Conservation (phyloP, 2,113 vertebrate species). For the Scopus umbretta region DNA sequence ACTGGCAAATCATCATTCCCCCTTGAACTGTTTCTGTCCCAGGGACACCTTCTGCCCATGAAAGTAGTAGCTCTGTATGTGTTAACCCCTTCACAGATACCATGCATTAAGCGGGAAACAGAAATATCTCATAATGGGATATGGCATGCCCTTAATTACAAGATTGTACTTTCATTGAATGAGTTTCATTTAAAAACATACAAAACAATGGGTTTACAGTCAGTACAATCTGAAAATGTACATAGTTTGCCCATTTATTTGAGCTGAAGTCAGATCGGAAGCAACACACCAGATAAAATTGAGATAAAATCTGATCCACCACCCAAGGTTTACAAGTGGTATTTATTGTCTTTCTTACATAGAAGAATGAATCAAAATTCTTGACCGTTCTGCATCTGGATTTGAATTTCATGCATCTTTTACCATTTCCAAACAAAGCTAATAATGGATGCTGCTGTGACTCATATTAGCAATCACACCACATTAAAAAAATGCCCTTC, state of each 20-base stretch:
- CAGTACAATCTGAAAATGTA: background rate
- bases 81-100: background rate
- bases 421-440: background rate
- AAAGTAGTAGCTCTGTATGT: background rate
- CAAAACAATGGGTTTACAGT: background rate
- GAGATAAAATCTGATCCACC: background rate
- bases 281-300: background rate
- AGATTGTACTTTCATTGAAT: background rate
- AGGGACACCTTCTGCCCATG: background rate
- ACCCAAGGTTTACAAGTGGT: background rate
- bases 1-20: background rate
- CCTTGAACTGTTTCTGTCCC: background rate
- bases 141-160: background rate
- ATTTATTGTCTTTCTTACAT: background rate
- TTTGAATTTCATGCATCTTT: background rate
- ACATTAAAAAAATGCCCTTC: conserved; percentile 5
- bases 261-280: background rate
- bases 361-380: background rate
- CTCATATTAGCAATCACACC: background rate
- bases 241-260: background rate
- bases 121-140: background rate
- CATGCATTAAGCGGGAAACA: background rate
- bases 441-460: background rate
- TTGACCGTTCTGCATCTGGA: background rate
- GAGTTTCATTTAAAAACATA: background rate